These are phyloP conservation scores for Macropodus opercularis DNA, from an alignment of 2,797 vertebrate genomes.

Conservation along the genomic window DNA sequence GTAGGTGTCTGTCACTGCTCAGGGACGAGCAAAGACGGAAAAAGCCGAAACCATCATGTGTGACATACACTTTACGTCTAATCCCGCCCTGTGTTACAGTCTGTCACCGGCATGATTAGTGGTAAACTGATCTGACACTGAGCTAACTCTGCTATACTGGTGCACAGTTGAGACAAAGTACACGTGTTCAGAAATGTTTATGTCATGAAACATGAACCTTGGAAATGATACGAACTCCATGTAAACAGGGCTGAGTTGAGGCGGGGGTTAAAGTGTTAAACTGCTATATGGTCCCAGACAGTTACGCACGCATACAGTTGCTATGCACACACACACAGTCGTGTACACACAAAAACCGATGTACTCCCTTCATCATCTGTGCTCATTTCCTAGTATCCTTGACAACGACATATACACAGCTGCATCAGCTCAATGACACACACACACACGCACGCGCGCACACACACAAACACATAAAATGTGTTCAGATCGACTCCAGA, in stretches of 20 bases:
- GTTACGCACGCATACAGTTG: constrained; percentile 10
- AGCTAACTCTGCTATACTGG: constrained; percentile 2
- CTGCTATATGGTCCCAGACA: constrained; percentile 4
- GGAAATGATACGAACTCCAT: constrained; percentile 33
- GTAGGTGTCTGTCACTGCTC: neutral
- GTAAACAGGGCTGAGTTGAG: constrained; percentile 51
- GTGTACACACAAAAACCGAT: constrained; percentile 23
- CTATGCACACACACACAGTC: constrained; percentile 15
- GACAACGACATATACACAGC: constrained; percentile 80
- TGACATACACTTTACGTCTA: neutral
- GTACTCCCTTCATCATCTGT: constrained; percentile 45
- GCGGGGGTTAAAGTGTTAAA: constrained; percentile 41
- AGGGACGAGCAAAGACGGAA: neutral
- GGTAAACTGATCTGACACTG: constrained; percentile 42
- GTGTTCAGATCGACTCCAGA: constrained; percentile 40
- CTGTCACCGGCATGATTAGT: constrained; percentile 10
- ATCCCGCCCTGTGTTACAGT: constrained; percentile 1
- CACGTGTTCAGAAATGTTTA: constrained; percentile 55
- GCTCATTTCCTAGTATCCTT: constrained; percentile 78
- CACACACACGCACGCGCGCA: constrained; percentile 32
- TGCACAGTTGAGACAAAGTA: constrained; percentile 18
- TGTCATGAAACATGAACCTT: constrained; percentile 28
- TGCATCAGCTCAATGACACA: constrained; percentile 67
- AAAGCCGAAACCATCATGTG: neutral
- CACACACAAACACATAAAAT: constrained; percentile 24